Evolutionary conservation across 2,797 vertebrate genomes (phyloP), one percentile per base, ranked within the genome.

Genomic region (Stomatorhinus walkeri): DNA sequence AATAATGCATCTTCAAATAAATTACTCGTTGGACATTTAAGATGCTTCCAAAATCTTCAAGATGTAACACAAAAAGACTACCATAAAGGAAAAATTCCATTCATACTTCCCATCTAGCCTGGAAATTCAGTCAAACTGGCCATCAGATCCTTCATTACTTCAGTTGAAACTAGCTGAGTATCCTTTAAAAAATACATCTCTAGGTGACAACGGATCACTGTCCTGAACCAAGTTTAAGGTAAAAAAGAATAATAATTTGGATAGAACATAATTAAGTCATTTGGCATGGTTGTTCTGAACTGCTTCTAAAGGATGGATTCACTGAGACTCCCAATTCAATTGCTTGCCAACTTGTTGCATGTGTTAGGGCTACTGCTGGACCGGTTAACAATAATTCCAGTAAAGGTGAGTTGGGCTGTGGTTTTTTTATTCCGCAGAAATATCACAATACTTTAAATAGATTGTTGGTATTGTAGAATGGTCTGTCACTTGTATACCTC

Each of bases 361-460:
- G 10, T 85, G 22, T 51, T 10, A 85, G 48, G 68, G 49, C 49
- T 85, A 2, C 84, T 36, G 49, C 12, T 32, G 84, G 28, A 85
- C 84, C 12, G 36, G 24, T 85, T 49, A 9, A 54, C 84, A 85
- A 49, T 85, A 85, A 85, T 85, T 85, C 84, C 84, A 52, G 84
- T 85, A 54, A 52, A 85, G 48, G 54, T 85, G 49, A 32, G 5
- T 54, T 85, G 48, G 84, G 7, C 51, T 43, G 51, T 85, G 8
- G 12, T 51, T 85, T 51, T 83, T 51, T 76, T 76, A 76, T 76
- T 76, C 68, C 22, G 24, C 54, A 61, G 85, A 87, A 56, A 56
- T 32, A 87, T 87, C 85, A 40, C 85, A 87, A 61, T 87, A 56
- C 54, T 61, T 87, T 61, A 87, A 87, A 87, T 51, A 87, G 36